Percentiles rank a stretch among this genome's conserved stretches.
phyloP scores from a whole-genome alignment of 2,888 invertebrate species.

The Petrophora chlorosata region DNA sequence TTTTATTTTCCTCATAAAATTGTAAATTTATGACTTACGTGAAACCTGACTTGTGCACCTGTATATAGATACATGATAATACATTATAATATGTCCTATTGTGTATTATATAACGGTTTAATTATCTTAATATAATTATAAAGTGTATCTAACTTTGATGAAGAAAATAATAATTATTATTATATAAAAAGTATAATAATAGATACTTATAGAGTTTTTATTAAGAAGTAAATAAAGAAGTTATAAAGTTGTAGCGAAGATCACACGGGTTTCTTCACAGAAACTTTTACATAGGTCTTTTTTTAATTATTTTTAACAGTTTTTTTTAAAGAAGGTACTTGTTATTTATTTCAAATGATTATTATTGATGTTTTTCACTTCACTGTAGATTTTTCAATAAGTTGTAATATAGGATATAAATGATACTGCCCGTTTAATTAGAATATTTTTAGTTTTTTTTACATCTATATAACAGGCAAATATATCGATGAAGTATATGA shows the following conservation, averaged over 20 bases:
- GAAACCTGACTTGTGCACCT: conserved; percentile 47
- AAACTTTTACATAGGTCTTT: conserved; percentile 66
- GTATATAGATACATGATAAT: conserved; percentile 50
- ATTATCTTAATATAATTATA: conserved; percentile 72
- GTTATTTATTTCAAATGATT: conserved; percentile 84
- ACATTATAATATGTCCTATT: conserved; percentile 46
- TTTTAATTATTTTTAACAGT: conserved; percentile 80
- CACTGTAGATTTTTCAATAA: conserved; percentile 72
- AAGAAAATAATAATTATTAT: conserved; percentile 80
- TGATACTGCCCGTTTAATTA: conserved; percentile 77
- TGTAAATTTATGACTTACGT: conserved; percentile 41
- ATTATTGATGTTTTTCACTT: conserved; percentile 79
- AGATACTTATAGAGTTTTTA: conserved; percentile 82
- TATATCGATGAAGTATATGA: conserved; percentile 36
- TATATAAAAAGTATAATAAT: conserved; percentile 81
- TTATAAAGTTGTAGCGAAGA: conserved; percentile 72
- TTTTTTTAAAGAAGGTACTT: conserved; percentile 77
- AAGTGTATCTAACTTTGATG: conserved; percentile 79
- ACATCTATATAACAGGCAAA: conserved; percentile 37
- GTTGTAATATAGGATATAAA: conserved; percentile 78
- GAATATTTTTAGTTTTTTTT: conserved; percentile 61
- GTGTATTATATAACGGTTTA: conserved; percentile 62
- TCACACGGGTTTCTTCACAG: conserved; percentile 74
- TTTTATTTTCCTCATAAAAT: conserved; percentile 45
- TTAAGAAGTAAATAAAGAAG: conserved; percentile 80